These are phyloP conservation scores for Caenorhabditis sinica DNA, from an alignment of 2,888 invertebrate genomes.

Conservation along the genomic window DNA sequence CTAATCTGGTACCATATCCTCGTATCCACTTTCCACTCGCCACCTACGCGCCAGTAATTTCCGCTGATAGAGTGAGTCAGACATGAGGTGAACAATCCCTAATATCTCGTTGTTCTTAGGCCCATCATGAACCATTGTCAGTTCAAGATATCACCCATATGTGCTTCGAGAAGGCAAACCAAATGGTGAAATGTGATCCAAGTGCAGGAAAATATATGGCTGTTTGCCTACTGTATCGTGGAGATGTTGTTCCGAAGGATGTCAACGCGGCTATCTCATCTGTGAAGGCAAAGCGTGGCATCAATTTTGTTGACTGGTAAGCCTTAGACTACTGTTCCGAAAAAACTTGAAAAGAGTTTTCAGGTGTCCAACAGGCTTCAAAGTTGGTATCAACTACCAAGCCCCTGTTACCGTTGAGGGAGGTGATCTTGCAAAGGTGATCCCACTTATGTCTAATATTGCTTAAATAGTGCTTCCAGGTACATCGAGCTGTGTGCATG, in stretches of 20 bases:
- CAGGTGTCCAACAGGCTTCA: conserved; percentile 89
- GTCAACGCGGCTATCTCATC: conserved; percentile 81
- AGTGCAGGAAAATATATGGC: conserved; percentile 86
- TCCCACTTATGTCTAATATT: neutral
- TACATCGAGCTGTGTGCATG: conserved; percentile 89
- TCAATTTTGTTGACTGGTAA: conserved; percentile 87
- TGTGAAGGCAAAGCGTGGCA: conserved; percentile 84
- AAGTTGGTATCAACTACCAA: conserved; percentile 86
- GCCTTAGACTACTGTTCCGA: neutral
- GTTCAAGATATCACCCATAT: conserved; percentile 89
- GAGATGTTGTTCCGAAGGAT: conserved; percentile 92
- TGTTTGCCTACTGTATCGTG: conserved; percentile 95
- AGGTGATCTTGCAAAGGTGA: conserved; percentile 88
- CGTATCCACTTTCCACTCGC: conserved; percentile 92
- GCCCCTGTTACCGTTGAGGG: conserved; percentile 91
- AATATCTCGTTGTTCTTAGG: conserved; percentile 24
- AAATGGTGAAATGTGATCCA: conserved; percentile 90
- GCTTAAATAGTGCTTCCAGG: conserved; percentile 32
- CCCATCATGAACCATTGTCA: conserved; percentile 78
- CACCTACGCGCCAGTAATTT: conserved; percentile 86
- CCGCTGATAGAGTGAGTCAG: conserved; percentile 67
- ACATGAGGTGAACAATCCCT: neutral
- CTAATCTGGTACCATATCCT: conserved; percentile 89
- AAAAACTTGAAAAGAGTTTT: neutral
- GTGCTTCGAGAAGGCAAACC: conserved; percentile 90